A percentile compares a stretch with the other conserved stretches of the same genome.
Conservation (phyloP, 1,140 invertebrate species). For the Drosophila santomea region DNA sequence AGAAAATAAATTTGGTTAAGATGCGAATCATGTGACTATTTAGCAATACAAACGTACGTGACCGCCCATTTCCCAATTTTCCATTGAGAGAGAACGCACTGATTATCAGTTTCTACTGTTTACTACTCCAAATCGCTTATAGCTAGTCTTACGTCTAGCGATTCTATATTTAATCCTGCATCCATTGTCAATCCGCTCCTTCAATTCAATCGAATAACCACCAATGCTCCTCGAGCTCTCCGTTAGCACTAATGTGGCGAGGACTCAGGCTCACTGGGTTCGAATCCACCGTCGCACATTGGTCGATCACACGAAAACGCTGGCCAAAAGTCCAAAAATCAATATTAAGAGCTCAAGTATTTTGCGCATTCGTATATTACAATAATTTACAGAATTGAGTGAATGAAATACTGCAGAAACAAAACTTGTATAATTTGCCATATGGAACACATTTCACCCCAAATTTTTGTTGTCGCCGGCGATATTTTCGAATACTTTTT, state of each 20-base stretch:
- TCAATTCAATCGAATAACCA: not conserved
- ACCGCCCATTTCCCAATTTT: not conserved
- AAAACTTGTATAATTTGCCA: not conserved
- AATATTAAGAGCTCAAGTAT: not conserved
- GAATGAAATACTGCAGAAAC: not conserved
- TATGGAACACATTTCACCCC: too few relatives aligned
- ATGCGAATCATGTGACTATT: too few relatives aligned
- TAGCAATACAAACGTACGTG: not conserved
- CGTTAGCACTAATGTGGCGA: conserved; percentile 3
- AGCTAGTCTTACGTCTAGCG: conserved; percentile 1
- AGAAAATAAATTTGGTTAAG: too few relatives aligned
- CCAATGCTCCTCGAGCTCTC: conserved; percentile 1
- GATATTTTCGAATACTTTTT: too few relatives aligned
- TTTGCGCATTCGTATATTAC: not conserved
- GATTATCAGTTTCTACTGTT: not conserved
- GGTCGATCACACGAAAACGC: conserved; percentile 10
- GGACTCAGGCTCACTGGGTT: conserved; percentile 1
- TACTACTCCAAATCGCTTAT: conserved; percentile 3
- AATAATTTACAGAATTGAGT: not conserved
- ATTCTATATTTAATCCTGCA: not conserved
- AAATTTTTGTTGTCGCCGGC: too few relatives aligned
- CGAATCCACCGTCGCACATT: conserved; percentile 4
- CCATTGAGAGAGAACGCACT: not conserved
- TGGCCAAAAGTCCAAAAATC: conserved; percentile 1
- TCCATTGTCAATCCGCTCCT: conserved; percentile 4